Conservation (phyloP, 2,113 vertebrate species). For the Triplophysa dalaica region DNA sequence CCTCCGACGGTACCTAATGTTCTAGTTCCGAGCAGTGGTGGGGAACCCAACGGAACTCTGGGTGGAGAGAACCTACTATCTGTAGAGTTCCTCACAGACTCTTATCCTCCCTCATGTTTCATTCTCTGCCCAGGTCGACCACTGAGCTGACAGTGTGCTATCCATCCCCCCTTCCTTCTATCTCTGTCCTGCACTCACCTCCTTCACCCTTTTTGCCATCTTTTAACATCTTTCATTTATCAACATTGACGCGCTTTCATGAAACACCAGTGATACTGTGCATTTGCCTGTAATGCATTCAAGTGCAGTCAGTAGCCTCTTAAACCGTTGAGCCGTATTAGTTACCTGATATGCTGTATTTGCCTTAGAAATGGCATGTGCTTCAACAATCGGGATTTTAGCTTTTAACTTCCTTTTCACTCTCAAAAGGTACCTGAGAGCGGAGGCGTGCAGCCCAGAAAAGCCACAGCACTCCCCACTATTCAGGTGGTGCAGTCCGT, state of each 20-base stretch:
- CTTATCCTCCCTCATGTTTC: slow-evolving; percentile 73
- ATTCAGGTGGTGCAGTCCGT: slow-evolving; percentile 71
- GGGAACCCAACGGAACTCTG: slow-evolving; percentile 72
- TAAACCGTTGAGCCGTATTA: not conserved
- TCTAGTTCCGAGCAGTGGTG: slow-evolving; percentile 61
- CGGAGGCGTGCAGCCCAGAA: slow-evolving; percentile 72
- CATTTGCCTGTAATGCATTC: slow-evolving; percentile 9
- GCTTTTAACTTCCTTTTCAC: not conserved
- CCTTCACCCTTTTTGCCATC: not conserved
- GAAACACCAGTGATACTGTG: not conserved
- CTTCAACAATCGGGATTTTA: not conserved
- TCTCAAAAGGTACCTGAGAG: slow-evolving; percentile 77
- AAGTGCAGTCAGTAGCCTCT: not conserved
- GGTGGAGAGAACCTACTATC: slow-evolving; percentile 75
- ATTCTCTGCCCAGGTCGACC: slow-evolving; percentile 79
- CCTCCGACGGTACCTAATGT: slow-evolving; percentile 74
- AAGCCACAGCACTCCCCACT: slow-evolving; percentile 53
- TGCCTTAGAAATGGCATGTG: not conserved
- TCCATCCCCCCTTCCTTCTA: slow-evolving; percentile 8
- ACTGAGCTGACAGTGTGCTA: slow-evolving; percentile 47
- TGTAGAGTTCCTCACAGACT: slow-evolving; percentile 74
- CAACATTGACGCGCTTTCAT: not conserved
- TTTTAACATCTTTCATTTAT: not conserved
- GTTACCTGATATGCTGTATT: not conserved
- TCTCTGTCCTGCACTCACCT: not conserved